A percentile compares a stretch with the other conserved stretches of the same genome.
phyloP scores from a whole-genome alignment of 2,113 vertebrate species.

The Percopsis transmontana region DNA sequence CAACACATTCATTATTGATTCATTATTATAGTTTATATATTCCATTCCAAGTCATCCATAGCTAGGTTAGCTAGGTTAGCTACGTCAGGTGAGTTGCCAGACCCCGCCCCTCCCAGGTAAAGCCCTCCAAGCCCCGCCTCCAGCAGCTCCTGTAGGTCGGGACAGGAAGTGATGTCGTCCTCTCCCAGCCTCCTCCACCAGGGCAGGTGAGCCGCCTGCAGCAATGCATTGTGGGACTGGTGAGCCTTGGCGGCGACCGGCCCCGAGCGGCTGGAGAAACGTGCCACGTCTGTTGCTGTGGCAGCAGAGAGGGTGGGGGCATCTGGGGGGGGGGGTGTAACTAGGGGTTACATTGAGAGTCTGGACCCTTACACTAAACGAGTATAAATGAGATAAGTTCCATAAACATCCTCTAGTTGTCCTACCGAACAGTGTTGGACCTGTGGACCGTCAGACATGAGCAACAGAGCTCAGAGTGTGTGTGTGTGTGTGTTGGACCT shows the following conservation, averaged over 20 bases:
- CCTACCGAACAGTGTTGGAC: no score
- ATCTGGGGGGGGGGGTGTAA: conserved; percentile 64
- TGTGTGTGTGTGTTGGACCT: no score
- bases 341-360: background rate
- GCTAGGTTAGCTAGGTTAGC: background rate
- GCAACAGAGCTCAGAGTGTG: no score
- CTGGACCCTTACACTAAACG: background rate
- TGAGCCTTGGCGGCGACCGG: conserved; percentile 84
- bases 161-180: conserved; percentile 40
- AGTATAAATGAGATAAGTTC: no score
- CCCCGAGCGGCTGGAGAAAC: conserved; percentile 84
- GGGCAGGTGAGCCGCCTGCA: conserved; percentile 80
- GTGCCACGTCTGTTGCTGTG: conserved; percentile 70
- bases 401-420: no score
- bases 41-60: background rate
- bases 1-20: no score
- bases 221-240: conserved; percentile 80
- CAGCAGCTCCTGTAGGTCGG: conserved; percentile 67
- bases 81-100: conserved; percentile 50
- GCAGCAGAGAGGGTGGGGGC: conserved; percentile 81
- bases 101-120: conserved; percentile 73
- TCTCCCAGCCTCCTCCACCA: conserved; percentile 93
- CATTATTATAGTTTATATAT: no score
- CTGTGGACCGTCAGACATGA: no score
- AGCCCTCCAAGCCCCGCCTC: conserved; percentile 81